Percentiles rank a stretch among this genome's conserved stretches.
These are phyloP conservation scores for Anas platyrhynchos DNA, from an alignment of 2,113 vertebrate species.

Conservation along the genomic window DNA sequence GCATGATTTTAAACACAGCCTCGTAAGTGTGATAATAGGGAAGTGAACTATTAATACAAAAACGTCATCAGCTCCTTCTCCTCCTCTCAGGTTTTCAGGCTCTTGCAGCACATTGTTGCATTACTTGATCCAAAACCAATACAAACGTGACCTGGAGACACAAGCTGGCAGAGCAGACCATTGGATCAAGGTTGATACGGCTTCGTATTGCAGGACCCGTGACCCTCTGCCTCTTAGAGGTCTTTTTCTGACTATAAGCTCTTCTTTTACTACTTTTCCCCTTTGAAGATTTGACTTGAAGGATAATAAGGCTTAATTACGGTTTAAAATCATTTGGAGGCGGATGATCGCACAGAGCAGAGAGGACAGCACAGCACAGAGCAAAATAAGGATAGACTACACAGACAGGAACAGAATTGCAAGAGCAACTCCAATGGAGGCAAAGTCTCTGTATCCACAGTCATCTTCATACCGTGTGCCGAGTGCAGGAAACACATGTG, in stretches of 20 bases:
- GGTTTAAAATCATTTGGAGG: neutral
- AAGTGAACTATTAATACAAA: neutral
- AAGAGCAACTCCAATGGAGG: neutral
- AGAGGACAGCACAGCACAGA: neutral
- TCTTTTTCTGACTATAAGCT: neutral
- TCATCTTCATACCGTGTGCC: neutral
- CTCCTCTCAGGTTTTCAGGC: neutral
- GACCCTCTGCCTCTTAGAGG: neutral
- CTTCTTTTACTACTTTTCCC: neutral
- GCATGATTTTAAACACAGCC: neutral
- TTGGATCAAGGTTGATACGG: neutral
- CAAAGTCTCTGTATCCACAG: neutral
- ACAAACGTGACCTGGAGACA: neutral
- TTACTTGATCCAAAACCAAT: neutral
- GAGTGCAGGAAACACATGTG: rapidly evolving
- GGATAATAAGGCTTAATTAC: neutral
- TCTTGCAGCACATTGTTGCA: neutral
- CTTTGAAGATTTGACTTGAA: neutral
- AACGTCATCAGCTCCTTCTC: neutral
- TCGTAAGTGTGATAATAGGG: neutral
- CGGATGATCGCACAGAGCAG: neutral
- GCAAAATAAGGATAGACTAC: neutral
- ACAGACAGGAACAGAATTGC: neutral
- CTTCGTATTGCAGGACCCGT: neutral
- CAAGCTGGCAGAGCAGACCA: neutral